These are phyloP conservation scores for Zaprionus inermis DNA, from an alignment of 1,140 invertebrate genomes.

Conservation along the genomic window DNA sequence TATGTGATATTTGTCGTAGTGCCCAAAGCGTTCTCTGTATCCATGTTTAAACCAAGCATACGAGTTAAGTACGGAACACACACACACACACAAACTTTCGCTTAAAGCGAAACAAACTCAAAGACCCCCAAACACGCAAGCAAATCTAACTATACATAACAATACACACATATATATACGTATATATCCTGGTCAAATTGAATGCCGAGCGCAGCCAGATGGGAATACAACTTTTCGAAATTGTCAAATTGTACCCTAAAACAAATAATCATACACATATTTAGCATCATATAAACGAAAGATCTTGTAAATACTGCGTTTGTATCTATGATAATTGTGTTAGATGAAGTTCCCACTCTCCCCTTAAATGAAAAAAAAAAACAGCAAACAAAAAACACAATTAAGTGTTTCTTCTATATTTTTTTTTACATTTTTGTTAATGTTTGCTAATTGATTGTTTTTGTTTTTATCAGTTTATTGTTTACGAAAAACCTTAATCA, in stretches of 20 bases:
- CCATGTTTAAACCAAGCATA: constrained; percentile 68
- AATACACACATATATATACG: constrained; percentile 5
- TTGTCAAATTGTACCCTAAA: constrained; percentile 39
- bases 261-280: constrained; percentile 29
- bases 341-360: constrained; percentile 21
- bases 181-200: constrained; percentile 18
- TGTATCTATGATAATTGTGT: constrained; percentile 46
- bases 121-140: constrained; percentile 15
- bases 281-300: constrained; percentile 33
- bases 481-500: constrained; percentile 48
- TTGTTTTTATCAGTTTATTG: constrained; percentile 68
- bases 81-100: constrained; percentile 18
- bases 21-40: constrained; percentile 80
- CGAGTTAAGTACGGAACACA: constrained; percentile 57
- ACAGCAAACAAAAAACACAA: not conserved
- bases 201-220: constrained; percentile 14
- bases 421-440: constrained; percentile 69
- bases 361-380: constrained; percentile 13
- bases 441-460: constrained; percentile 59
- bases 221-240: constrained; percentile 52
- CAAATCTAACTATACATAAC: constrained; percentile 19
- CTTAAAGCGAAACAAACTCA: constrained; percentile 56
- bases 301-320: constrained; percentile 71
- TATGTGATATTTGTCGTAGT: constrained; percentile 83
- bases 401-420: constrained; percentile 23